Evolutionary conservation across 2,113 vertebrate species (phyloP).

Genomic region (Trochalopteron elliotii): DNA sequence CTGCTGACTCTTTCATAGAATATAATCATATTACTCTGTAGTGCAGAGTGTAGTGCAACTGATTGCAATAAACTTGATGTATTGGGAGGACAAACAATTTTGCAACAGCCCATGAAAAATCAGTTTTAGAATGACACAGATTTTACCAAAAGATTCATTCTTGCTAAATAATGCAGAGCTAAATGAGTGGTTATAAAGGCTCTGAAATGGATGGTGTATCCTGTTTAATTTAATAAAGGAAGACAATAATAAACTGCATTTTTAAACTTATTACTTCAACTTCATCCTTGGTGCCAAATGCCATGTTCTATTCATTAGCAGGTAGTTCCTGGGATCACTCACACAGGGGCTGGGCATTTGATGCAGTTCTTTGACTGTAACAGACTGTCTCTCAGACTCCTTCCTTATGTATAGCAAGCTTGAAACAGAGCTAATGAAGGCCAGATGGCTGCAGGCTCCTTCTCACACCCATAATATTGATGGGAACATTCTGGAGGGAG

Average conservation of each 20-base stretch:
- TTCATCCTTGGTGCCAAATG: not conserved
- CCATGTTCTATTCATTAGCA: not conserved
- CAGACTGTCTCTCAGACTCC: not conserved
- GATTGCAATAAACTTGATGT: not conserved
- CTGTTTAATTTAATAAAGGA: not conserved
- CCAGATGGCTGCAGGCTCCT: slow-evolving; percentile 63
- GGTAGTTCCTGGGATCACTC: not conserved
- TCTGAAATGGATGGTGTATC: not conserved
- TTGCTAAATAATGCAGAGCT: not conserved
- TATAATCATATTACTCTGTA: not conserved
- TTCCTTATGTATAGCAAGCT: not conserved
- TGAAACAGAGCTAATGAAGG: slow-evolving; percentile 48
- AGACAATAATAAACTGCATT: not conserved
- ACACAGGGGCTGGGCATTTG: not conserved
- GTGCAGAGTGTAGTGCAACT: not conserved
- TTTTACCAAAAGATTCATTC: not conserved
- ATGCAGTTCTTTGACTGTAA: not conserved
- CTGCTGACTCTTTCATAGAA: not conserved
- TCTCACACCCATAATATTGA: slow-evolving; percentile 26
- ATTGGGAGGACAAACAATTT: not conserved
- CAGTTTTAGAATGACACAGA: not conserved
- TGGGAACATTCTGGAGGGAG: slow-evolving; percentile 1
- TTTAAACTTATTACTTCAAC: not conserved
- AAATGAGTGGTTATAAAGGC: not conserved
- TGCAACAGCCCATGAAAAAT: not conserved